phyloP scores from a whole-genome alignment of 2,888 invertebrate genomes.

The Aphidius colemani region DNA sequence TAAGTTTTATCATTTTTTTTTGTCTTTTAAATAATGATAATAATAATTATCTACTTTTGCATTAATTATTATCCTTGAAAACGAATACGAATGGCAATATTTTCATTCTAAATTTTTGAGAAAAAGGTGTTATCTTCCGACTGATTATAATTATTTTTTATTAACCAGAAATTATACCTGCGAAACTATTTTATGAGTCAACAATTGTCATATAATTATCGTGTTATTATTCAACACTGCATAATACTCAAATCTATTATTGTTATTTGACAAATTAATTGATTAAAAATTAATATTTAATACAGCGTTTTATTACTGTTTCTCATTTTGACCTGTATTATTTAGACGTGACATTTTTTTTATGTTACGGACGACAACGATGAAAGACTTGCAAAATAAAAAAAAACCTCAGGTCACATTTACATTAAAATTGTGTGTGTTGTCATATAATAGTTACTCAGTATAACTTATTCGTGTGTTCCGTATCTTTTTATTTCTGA shows the following conservation, averaged over 20 bases:
- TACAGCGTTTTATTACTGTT: no score
- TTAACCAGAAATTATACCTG: no score
- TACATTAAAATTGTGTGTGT: constrained; percentile 17
- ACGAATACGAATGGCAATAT: not conserved
- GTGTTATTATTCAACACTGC: no score
- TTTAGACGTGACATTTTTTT: no score
- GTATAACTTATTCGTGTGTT: constrained; percentile 57
- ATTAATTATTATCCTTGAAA: constrained; percentile 18
- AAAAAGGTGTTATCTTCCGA: no score
- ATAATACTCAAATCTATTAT: no score
- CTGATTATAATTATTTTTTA: no score
- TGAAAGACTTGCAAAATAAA: not conserved
- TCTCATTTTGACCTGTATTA: no score
- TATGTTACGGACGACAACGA: not conserved
- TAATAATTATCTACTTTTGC: not conserved
- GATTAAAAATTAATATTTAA: no score
- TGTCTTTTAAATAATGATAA: not conserved
- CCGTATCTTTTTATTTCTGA: constrained; percentile 44
- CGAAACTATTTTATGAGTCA: no score
- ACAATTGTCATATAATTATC: no score
- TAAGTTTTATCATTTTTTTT: constrained; percentile 10
- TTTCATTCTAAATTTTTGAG: not conserved
- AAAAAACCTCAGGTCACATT: constrained; percentile 17
- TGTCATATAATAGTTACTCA: constrained; percentile 44
- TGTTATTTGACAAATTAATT: no score